These are phyloP conservation scores for Iselma pallidipennis DNA, from an alignment of 2,888 invertebrate genomes.

Conservation along the genomic window DNA sequence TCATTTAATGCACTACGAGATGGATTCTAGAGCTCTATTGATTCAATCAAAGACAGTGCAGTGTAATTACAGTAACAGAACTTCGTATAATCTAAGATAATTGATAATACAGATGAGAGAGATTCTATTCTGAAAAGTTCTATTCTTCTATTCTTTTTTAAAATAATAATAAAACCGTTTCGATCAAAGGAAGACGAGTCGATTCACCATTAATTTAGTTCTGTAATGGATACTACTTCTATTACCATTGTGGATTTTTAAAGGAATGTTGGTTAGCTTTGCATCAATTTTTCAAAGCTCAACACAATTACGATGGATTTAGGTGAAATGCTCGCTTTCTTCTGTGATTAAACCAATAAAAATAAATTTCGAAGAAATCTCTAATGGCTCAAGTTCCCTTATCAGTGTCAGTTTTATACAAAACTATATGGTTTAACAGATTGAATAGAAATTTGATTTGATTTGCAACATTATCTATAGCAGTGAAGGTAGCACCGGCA, in stretches of 20 bases:
- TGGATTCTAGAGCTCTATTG: neutral
- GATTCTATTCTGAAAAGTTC: neutral
- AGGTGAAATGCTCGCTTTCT: neutral
- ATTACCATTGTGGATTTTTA: neutral
- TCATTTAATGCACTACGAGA: neutral
- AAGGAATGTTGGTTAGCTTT: neutral
- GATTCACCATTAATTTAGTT: neutral
- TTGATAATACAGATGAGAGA: neutral
- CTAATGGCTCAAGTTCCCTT: too few relatives aligned
- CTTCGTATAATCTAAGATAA: neutral
- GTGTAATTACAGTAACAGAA: neutral
- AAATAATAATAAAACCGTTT: too few relatives aligned
- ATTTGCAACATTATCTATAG: slow-evolving; percentile 17
- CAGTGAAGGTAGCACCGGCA: slow-evolving; percentile 7
- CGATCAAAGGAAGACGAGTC: neutral
- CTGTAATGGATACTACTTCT: neutral
- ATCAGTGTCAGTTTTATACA: too few relatives aligned
- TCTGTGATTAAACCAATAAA: neutral
- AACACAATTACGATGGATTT: neutral
- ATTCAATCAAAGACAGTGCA: neutral
- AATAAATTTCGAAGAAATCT: too few relatives aligned
- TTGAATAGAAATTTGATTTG: slow-evolving; percentile 7
- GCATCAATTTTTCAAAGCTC: neutral
- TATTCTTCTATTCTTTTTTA: too few relatives aligned
- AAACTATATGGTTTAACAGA: too few relatives aligned